phyloP scores from a whole-genome alignment of 2,888 invertebrate genomes.

The Lissocephala sabroskyi region DNA sequence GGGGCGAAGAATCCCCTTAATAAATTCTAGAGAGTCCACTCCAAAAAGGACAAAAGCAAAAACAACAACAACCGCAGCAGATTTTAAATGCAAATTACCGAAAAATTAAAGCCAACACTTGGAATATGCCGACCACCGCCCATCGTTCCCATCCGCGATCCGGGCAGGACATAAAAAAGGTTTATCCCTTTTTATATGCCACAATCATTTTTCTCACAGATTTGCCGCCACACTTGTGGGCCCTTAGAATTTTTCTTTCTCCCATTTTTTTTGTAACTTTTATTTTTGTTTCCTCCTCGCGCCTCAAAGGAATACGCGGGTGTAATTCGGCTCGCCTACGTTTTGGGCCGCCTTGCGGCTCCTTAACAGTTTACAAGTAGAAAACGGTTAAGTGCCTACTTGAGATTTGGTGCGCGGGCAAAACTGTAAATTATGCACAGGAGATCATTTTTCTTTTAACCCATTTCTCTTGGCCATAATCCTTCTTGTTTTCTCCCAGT shows the following conservation, averaged over 20 bases:
- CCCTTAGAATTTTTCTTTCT: too few species aligned
- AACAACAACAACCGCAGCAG: conserved; percentile 23
- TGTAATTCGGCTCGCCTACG: conserved; percentile 15
- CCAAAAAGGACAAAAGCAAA: conserved; percentile 23
- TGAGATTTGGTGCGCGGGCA: conserved; percentile 57
- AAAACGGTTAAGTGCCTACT: conserved; percentile 59
- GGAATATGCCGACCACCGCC: conserved; percentile 1
- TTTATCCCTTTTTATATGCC: conserved; percentile 30
- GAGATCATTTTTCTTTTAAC: conserved; percentile 60
- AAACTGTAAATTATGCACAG: conserved; percentile 65
- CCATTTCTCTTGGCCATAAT: conserved; percentile 4
- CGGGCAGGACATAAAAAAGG: conserved; percentile 34
- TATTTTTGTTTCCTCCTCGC: not conserved
- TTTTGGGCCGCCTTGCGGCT: conserved; percentile 23
- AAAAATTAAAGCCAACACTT: conserved; percentile 44
- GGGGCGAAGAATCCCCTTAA: conserved; percentile 21
- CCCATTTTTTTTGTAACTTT: conserved; percentile 17
- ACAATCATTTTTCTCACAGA: conserved; percentile 39
- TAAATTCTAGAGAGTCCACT: conserved; percentile 53
- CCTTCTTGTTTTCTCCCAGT: too few species aligned
- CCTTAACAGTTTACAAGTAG: conserved; percentile 51
- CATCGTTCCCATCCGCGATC: conserved; percentile 6
- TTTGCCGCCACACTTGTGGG: too few species aligned
- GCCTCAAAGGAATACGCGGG: conserved; percentile 49
- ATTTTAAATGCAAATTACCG: conserved; percentile 57